Conservation (phyloP, 2,113 vertebrate genomes). For the Sprattus sprattus region DNA sequence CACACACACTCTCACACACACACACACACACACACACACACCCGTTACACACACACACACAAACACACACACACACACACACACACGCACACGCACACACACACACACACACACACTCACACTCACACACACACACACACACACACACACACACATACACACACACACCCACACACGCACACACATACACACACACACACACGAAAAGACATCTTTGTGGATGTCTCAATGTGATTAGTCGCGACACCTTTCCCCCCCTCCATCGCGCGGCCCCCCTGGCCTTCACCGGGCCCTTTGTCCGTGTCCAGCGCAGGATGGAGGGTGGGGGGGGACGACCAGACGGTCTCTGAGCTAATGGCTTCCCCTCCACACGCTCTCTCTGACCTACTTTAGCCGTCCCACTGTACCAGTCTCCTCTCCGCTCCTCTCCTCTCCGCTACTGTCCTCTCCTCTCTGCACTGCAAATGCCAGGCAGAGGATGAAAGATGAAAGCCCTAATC, state of each 20-base stretch:
- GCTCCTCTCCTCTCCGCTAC: not conserved
- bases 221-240: conserved; percentile 1
- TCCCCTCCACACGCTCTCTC: not conserved
- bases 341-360: not conserved
- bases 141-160: not conserved
- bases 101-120: not conserved
- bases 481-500: conserved; percentile 58
- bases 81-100: not conserved
- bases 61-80: not conserved
- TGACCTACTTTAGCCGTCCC: not conserved
- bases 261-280: not conserved
- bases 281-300: conserved; percentile 27
- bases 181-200: not conserved
- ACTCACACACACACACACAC: not conserved
- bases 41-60: no score
- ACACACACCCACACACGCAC: not conserved
- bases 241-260: not conserved
- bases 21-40: no score
- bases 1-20: not conserved
- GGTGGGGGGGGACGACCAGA: not conserved
- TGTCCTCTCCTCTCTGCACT: conserved; percentile 35
- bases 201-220: not conserved
- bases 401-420: not conserved
- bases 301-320: not conserved
- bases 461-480: conserved; percentile 45